These are phyloP conservation scores for Globodera ellingtonae DNA, from an alignment of 1,140 invertebrate genomes.

Conservation along the genomic window DNA sequence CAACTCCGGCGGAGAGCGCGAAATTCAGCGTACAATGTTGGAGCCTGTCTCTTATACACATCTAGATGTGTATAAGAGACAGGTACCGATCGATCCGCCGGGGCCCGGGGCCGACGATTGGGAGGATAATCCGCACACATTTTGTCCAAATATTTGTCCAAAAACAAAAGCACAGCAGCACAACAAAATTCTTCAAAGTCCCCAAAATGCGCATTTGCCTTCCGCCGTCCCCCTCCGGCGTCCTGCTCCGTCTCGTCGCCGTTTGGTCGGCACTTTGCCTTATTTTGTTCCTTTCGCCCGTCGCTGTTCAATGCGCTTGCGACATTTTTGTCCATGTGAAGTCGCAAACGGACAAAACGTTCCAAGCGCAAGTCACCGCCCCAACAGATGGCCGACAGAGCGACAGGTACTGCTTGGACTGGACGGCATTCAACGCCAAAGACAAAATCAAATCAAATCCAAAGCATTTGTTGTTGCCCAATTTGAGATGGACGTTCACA, in stretches of 20 bases:
- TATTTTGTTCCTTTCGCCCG: background rate
- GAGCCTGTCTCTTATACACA: no score
- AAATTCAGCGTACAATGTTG: no score
- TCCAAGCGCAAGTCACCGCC: conserved; percentile 7
- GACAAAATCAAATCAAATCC: background rate
- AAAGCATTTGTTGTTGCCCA: no score
- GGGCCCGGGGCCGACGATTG: no score
- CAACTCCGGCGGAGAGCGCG: no score
- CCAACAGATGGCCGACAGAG: conserved; percentile 8
- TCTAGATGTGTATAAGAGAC: no score
- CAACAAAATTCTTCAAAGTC: no score
- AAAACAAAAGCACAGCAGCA: no score
- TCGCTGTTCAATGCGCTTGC: background rate
- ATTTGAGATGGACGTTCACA: conserved; percentile 6
- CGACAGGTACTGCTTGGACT: background rate
- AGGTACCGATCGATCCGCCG: background rate
- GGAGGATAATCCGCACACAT: no score
- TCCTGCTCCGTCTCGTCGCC: background rate
- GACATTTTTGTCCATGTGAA: conserved; percentile 21
- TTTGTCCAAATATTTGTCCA: no score
- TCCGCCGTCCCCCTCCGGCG: no score
- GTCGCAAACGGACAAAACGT: conserved; percentile 1
- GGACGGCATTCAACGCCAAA: background rate
- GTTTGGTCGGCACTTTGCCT: background rate
- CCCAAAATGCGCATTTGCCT: no score